phyloP scores from a whole-genome alignment of 2,888 invertebrate species.

The Aricia artaxerxes region DNA sequence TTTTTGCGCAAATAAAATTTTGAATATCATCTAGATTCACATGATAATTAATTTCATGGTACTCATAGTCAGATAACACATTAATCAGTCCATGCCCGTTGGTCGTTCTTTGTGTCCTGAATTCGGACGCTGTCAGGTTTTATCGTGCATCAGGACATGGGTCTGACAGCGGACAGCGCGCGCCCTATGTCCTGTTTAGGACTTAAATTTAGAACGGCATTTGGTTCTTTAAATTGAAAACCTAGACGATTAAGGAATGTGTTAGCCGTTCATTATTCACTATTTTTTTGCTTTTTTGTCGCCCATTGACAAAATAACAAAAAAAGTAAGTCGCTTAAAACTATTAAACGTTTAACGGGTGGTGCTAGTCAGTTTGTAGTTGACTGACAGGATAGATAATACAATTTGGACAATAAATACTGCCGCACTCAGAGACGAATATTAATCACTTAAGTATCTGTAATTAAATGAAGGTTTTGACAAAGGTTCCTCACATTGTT shows the following conservation, averaged over 20 bases:
- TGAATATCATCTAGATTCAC: neutral
- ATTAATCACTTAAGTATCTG: no score
- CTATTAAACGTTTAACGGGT: no score
- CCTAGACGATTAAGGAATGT: neutral
- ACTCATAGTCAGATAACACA: neutral
- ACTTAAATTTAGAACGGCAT: neutral
- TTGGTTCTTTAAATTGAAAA: neutral
- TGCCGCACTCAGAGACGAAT: no score
- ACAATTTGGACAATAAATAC: no score
- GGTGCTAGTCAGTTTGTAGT: no score
- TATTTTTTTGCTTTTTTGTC: no score
- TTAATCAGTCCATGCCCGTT: neutral
- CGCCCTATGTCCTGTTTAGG: neutral
- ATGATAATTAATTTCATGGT: neutral
- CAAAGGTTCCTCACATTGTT: no score
- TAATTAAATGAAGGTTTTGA: no score
- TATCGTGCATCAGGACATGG: conserved; percentile 18
- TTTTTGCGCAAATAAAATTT: no score
- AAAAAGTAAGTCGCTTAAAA: neutral
- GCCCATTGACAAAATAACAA: neutral
- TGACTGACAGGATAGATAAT: no score
- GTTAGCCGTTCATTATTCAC: neutral
- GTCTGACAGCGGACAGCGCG: conserved; percentile 12
- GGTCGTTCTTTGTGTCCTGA: neutral
- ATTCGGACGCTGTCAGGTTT: neutral